Evolutionary conservation across 2,797 vertebrate species (phyloP).

Genomic region (Clarias platycephalus): DNA sequence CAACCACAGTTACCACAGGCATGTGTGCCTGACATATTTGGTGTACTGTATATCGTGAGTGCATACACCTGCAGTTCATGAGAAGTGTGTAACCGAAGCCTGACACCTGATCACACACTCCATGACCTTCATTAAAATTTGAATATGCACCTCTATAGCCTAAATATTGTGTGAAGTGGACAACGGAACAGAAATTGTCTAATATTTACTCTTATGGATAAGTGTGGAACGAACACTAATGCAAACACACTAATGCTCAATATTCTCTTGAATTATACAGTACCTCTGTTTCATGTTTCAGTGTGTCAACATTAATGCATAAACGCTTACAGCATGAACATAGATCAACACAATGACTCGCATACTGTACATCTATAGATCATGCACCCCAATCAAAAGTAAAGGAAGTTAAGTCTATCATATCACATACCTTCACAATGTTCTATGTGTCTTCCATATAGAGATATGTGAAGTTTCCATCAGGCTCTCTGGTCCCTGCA

Average conservation of each 20-base stretch:
- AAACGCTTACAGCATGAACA: background rate
- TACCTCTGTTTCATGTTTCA: slow-evolving; percentile 27
- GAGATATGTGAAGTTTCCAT: slow-evolving; percentile 15
- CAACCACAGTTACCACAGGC: slow-evolving; percentile 15
- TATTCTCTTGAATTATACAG: background rate
- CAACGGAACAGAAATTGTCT: slow-evolving; percentile 17
- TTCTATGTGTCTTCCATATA: slow-evolving; percentile 11
- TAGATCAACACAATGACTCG: background rate
- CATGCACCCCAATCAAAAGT: too few species aligned
- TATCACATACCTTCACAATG: slow-evolving; percentile 65
- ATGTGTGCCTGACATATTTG: slow-evolving; percentile 35
- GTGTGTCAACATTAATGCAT: slow-evolving; percentile 13
- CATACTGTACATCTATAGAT: background rate
- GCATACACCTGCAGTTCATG: slow-evolving; percentile 41
- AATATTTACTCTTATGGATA: background rate
- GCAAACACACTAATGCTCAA: background rate
- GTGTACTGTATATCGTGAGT: slow-evolving; percentile 28
- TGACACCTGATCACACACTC: slow-evolving; percentile 74
- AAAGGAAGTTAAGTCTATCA: background rate
- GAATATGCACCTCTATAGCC: slow-evolving; percentile 65
- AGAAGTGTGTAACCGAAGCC: slow-evolving; percentile 69
- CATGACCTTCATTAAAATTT: slow-evolving; percentile 77
- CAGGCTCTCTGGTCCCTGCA: slow-evolving; percentile 68
- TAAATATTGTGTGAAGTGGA: slow-evolving; percentile 47
- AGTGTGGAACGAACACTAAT: background rate